phyloP scores from a whole-genome alignment of 2,888 invertebrate species.

The Petrolisthes manimaculis region DNA sequence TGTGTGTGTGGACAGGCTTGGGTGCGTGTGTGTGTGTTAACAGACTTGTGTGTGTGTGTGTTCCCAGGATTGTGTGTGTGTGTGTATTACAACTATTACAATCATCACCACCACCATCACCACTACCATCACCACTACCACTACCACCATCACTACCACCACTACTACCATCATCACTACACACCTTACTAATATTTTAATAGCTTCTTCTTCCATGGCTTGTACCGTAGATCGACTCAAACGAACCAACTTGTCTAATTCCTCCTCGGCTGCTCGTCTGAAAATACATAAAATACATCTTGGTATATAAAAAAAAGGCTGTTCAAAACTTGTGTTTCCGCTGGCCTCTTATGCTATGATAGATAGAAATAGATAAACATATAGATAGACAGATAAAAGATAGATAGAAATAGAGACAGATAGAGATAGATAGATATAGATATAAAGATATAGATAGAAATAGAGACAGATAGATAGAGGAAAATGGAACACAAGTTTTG shows the following conservation, averaged over 20 bases:
- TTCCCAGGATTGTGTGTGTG: constrained; percentile 1
- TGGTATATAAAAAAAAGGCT: too few relatives aligned
- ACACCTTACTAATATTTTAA: too few relatives aligned
- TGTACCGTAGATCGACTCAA: constrained; percentile 59
- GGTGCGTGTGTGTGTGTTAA: constrained; percentile 2
- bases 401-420: too few relatives aligned
- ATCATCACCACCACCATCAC: not conserved
- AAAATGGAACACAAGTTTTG: too few relatives aligned
- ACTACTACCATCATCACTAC: not conserved
- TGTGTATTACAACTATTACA: not conserved
- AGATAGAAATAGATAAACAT: too few relatives aligned
- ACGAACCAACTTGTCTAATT: constrained; percentile 60
- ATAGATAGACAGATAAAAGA: too few relatives aligned
- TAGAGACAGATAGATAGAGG: too few relatives aligned
- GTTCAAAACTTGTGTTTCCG: too few relatives aligned
- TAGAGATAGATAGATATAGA: too few relatives aligned
- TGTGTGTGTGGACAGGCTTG: not conserved
- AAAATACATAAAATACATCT: not conserved
- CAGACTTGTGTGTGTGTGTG: constrained; percentile 9
- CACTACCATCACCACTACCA: not conserved
- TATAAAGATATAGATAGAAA: too few relatives aligned
- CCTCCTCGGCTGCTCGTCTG: constrained; percentile 63
- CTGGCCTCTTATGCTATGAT: too few relatives aligned
- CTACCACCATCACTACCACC: not conserved
- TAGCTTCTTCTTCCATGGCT: constrained; percentile 63